A percentile compares a stretch with the other conserved stretches of the same genome.
Evolutionary conservation across 2,888 invertebrate species (phyloP).

Genomic region (Ecdyonurus torrentis): DNA sequence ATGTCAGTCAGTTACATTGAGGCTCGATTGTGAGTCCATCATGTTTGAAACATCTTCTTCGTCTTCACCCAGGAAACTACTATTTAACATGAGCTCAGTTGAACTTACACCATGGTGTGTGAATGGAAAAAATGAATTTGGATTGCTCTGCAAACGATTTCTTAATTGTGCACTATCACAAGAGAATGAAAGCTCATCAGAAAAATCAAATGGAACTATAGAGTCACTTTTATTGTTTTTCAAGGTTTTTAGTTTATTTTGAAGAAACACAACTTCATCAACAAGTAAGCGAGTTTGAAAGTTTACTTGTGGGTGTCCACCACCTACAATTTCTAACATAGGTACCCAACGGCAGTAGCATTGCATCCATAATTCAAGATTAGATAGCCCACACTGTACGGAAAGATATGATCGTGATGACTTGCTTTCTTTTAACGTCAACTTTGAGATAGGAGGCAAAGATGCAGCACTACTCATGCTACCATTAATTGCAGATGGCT

Average conservation of each 20-base stretch:
- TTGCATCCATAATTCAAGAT: slow-evolving; percentile 64
- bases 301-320: slow-evolving; percentile 34
- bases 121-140: slow-evolving; percentile 33
- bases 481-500: slow-evolving; percentile 9
- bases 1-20: slow-evolving; percentile 46
- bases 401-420: slow-evolving; percentile 24
- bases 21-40: slow-evolving; percentile 49
- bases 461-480: slow-evolving; percentile 8
- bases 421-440: neutral
- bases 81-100: slow-evolving; percentile 33
- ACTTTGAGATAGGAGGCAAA: neutral
- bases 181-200: slow-evolving; percentile 22
- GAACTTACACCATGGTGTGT: slow-evolving; percentile 29
- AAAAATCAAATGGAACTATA: slow-evolving; percentile 21
- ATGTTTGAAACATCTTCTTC: slow-evolving; percentile 24
- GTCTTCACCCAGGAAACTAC: slow-evolving; percentile 41
- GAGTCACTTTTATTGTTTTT: neutral
- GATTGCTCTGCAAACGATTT: slow-evolving; percentile 23
- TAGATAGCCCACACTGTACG: slow-evolving; percentile 31
- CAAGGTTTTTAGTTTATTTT: slow-evolving; percentile 12
- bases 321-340: slow-evolving; percentile 56
- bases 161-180: slow-evolving; percentile 19
- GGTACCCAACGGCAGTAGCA: slow-evolving; percentile 84
- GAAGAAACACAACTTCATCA: slow-evolving; percentile 24
- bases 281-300: slow-evolving; percentile 25